These are phyloP conservation scores for Hyperoplus immaculatus DNA, from an alignment of 2,797 vertebrate genomes.

Conservation along the genomic window DNA sequence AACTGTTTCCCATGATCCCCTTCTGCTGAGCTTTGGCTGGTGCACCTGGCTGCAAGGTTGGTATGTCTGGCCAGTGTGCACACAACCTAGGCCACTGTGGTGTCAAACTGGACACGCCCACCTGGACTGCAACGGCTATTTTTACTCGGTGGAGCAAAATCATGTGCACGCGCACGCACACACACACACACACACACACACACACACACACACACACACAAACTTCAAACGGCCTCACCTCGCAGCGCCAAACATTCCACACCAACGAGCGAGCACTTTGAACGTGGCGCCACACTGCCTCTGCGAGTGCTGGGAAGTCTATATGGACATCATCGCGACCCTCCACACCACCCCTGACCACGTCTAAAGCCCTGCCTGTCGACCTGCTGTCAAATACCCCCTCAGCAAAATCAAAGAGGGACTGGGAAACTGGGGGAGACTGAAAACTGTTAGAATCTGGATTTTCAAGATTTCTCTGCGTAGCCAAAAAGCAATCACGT, in stretches of 20 bases:
- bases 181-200: conserved; percentile 17
- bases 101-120: conserved; percentile 56
- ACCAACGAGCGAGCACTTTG: conserved; percentile 74
- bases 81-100: conserved; percentile 42
- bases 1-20: conserved; percentile 64
- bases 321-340: conserved; percentile 66
- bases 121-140: conserved; percentile 67
- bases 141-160: conserved; percentile 48
- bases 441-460: conserved; percentile 20
- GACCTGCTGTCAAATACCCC: conserved; percentile 70
- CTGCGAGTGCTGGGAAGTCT: conserved; percentile 77
- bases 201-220: conserved; percentile 20
- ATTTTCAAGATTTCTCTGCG: conserved; percentile 18
- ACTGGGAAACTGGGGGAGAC: not conserved
- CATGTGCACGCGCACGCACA: conserved; percentile 5
- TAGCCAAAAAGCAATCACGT: not conserved
- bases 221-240: conserved; percentile 67
- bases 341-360: conserved; percentile 44
- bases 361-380: conserved; percentile 66
- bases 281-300: conserved; percentile 68
- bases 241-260: conserved; percentile 75
- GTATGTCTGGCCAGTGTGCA: conserved; percentile 47
- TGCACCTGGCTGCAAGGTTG: conserved; percentile 48
- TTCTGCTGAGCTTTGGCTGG: conserved; percentile 35
- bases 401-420: conserved; percentile 54